Base-by-base conservation (phyloP, 2,797 vertebrate species). In the Fundulus diaphanus region DNA sequence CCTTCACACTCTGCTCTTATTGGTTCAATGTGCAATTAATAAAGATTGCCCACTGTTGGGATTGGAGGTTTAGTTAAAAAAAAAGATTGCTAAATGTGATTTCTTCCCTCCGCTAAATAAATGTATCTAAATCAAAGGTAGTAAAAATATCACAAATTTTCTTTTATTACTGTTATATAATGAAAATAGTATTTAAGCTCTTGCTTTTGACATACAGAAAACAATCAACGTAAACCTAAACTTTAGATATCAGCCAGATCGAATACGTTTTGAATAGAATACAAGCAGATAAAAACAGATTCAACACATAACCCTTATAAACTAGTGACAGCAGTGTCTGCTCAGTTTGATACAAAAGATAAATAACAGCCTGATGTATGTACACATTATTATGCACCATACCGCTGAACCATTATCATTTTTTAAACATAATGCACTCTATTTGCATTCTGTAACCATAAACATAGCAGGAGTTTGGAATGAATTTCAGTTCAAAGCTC, bases 301-400 rank as follows among this genome's bases (percentile, higher is more conserved):
- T 51, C 74, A 11, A 42, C 31, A 59, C 66, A 70, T 37, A 29
- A 76, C 70, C 75, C 68, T 57, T 33, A 72, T 77, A n/a, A 63
- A 57, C 44, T 27, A 61, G 52, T 61, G 37, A 71, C 22, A 75
- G 73, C n/a, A 33, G 40, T 3, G 61, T 76, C 83, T 78, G 29
- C 48, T 74, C 51, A 59, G 22, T 70, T 69, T 57, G 74, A 79
- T 72, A 48, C 31, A 66, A 73, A 70, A 77, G 70, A 83, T 78
- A 78, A 82, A 79, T 66, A 85, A 16, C 72, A 73, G 35, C 52
- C 66, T 71, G 69, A 79, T 54, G 61, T 44, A 68, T 75, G 69
- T 70, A 48, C 29, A 33, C 3, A 9, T 68, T 13, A 63, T 70
- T 67, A 42, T 31, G 77, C 35, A 37, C 40, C 33, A 61, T 49